phyloP scores from a whole-genome alignment of 2,113 vertebrate species.

The Stictonetta naevosa region DNA sequence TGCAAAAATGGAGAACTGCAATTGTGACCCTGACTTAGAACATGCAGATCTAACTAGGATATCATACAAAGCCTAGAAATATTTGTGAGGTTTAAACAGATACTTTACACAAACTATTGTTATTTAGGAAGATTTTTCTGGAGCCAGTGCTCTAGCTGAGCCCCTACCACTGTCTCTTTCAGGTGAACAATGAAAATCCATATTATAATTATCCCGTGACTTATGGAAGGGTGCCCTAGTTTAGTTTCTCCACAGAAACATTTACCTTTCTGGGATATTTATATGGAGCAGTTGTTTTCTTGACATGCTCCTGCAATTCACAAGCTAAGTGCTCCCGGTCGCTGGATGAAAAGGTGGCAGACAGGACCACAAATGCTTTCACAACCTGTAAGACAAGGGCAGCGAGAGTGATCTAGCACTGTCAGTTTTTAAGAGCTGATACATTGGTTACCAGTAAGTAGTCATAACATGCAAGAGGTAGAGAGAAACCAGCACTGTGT shows the following conservation, averaged over 20 bases:
- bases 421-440: not conserved
- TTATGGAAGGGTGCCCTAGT: not conserved
- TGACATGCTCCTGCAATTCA: slow-evolving; percentile 86
- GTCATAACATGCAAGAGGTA: not conserved
- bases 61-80: not conserved
- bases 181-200: not conserved
- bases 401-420: not conserved
- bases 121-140: not conserved
- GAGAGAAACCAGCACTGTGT: not conserved
- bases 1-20: not conserved
- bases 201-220: not conserved
- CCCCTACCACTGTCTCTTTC: not conserved
- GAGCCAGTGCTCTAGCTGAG: not conserved
- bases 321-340: slow-evolving; percentile 70
- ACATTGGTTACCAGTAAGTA: not conserved
- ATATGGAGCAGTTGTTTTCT: slow-evolving; percentile 86
- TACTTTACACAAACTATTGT: not conserved
- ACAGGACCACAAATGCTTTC: slow-evolving; percentile 87
- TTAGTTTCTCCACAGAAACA: not conserved
- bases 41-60: not conserved
- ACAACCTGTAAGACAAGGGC: slow-evolving; percentile 78
- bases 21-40: not conserved
- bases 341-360: slow-evolving; percentile 66
- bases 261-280: slow-evolving; percentile 90
- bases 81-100: not conserved